Base-by-base conservation (phyloP, 2,888 invertebrate species). In the Caenorhabditis sp. region DNA sequence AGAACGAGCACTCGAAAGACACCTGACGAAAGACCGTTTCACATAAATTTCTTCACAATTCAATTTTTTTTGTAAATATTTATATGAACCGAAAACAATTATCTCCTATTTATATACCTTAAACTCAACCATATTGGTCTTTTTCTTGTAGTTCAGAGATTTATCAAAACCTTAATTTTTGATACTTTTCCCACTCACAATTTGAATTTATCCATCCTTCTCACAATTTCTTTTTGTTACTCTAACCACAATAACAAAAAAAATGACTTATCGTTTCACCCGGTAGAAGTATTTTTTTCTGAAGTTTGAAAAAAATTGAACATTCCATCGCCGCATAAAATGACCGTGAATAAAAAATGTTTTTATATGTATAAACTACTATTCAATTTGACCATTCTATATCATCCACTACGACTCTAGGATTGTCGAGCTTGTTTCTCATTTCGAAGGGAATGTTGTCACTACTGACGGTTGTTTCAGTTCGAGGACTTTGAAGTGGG, bases 1-100 rank as follows among this genome's bases (percentile, higher is more conserved):
- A 60, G 79, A 79, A 49, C 67, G 76, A 27, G 43, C 69, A 21
- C 56, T 79, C 17, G 79, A 79, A 53, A 53, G 73, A 52, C 58
- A 70, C 20, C 59, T 79, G 12, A 66, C 79, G 14, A 67, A 67
- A 38, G 76, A 76, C 36, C 52, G 70, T 21, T 76, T 71, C 60
- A 54, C 67, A 10, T 74, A 63, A 63, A 20, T 31, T n/a, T 59
- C 27, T 38, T 36, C 14, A 53, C 12, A 17, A 43, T 56, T 5
- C n/a, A n/a, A n/a, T 58, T 58, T 31, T 27, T 58, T 58, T 58
- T 58, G 31, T 8, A 20, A 63, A n/a, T 56, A 26, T 56, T 26
- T 56, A 25, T 56, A 26, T 56, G 56, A 56, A 56, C 56, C 56
- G 27, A 56, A 26, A 56, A 56, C 4, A 8, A 4, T 20, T 4